A percentile compares a stretch with the other conserved stretches of the same genome.
Evolutionary conservation across 1,140 invertebrate species (phyloP).

Genomic region (Chironomus tepperi): DNA sequence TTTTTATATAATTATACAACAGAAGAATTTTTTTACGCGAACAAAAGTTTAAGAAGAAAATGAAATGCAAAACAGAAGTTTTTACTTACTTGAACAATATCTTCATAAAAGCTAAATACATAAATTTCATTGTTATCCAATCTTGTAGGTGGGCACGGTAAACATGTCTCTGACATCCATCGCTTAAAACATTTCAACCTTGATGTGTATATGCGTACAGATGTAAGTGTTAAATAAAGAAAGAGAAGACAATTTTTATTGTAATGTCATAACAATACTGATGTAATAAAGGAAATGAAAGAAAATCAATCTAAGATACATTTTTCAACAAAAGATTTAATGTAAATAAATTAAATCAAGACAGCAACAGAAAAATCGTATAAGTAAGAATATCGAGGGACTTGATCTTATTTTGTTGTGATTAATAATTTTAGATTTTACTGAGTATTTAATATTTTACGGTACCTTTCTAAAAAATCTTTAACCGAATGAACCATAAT

Average conservation of each 20-base stretch:
- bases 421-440: no score
- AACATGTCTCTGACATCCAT: conserved; percentile 77
- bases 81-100: conserved; percentile 53
- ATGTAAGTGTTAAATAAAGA: background rate
- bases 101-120: conserved; percentile 65
- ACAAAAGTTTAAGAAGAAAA: background rate
- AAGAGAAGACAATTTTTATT: background rate
- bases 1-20: no score
- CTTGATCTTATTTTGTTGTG: no score
- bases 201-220: conserved; percentile 17
- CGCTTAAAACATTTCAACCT: conserved; percentile 65
- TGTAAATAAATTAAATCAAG: background rate
- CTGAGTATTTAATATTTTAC: no score
- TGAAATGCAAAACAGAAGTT: background rate
- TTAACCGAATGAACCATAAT: conserved; percentile 56
- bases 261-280: background rate
- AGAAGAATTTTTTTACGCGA: no score
- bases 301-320: no score
- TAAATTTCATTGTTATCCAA: conserved; percentile 46
- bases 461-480: conserved; percentile 52
- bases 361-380: background rate
- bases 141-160: conserved; percentile 49
- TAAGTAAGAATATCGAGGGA: no score
- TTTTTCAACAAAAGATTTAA: no score
- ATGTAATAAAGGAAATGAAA: no score